A percentile compares a stretch with the other conserved stretches of the same genome.
phyloP scores from a whole-genome alignment of 2,113 vertebrate genomes.

The Pao palembangensis region DNA sequence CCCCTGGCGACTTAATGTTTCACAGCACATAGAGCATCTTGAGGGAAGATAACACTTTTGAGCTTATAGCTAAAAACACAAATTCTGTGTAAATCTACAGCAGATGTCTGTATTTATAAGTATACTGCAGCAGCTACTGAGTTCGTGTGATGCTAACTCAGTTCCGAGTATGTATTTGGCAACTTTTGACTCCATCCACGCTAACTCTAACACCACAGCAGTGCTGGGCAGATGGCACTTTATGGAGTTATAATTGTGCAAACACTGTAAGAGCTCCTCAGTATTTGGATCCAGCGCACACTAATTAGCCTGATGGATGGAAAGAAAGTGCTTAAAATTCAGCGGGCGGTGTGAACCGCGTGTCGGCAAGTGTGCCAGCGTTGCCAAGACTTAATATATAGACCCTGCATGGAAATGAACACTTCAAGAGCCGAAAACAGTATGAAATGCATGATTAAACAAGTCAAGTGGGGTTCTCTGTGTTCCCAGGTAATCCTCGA shows the following conservation, averaged over 20 bases:
- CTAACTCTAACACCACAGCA: constrained; percentile 58
- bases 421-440: constrained; percentile 17
- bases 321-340: constrained; percentile 60
- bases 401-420: constrained; percentile 26
- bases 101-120: neutral
- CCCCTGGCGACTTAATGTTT: constrained; percentile 5
- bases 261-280: constrained; percentile 66
- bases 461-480: constrained; percentile 11
- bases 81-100: neutral
- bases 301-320: constrained; percentile 68
- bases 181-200: constrained; percentile 52
- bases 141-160: constrained; percentile 54
- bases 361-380: neutral
- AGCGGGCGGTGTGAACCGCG: constrained; percentile 18
- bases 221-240: constrained; percentile 65
- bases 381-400: constrained; percentile 27
- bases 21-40: too few relatives aligned
- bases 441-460: constrained; percentile 21
- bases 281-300: constrained; percentile 53
- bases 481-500: constrained; percentile 28
- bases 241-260: constrained; percentile 72
- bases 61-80: too few relatives aligned
- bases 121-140: constrained; percentile 24
- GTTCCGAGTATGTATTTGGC: constrained; percentile 62
- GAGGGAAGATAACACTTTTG: too few relatives aligned